Conservation (phyloP, 2,888 invertebrate species). For the Pycnomerus fuliginosus region DNA sequence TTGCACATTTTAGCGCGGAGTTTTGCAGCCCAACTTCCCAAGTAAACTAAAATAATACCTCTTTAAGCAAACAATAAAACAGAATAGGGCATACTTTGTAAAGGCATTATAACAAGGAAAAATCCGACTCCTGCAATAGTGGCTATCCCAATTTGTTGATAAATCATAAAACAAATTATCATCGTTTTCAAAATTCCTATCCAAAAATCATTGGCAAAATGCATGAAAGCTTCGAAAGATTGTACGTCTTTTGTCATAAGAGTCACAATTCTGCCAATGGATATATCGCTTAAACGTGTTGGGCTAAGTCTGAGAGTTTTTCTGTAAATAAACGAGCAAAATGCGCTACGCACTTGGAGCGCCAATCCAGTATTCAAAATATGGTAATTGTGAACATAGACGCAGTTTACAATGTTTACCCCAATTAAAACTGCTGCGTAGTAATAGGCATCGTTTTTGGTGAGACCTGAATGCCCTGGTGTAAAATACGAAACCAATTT, state of each 20-base stretch:
- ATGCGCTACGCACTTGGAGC: slow-evolving; percentile 76
- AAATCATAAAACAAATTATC: slow-evolving; percentile 15
- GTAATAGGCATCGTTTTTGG: slow-evolving; percentile 60
- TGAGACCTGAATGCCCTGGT: slow-evolving; percentile 28
- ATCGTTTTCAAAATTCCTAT: slow-evolving; percentile 78
- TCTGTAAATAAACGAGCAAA: slow-evolving; percentile 78
- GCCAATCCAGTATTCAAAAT: slow-evolving; percentile 78
- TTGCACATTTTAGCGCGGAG: slow-evolving; percentile 39
- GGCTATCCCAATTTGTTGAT: slow-evolving; percentile 15
- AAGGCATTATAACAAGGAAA: slow-evolving; percentile 14
- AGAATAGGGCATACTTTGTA: slow-evolving; percentile 18
- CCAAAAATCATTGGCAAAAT: slow-evolving; percentile 88
- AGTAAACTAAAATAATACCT: no score
- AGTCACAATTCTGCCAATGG: slow-evolving; percentile 73
- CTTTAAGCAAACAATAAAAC: no score
- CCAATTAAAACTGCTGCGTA: slow-evolving; percentile 71
- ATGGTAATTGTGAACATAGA: slow-evolving; percentile 75
- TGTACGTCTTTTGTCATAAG: slow-evolving; percentile 89
- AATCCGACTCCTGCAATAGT: slow-evolving; percentile 17
- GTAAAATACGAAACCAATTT: slow-evolving; percentile 33
- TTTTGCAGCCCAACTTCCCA: slow-evolving; percentile 7
- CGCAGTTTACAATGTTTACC: slow-evolving; percentile 68
- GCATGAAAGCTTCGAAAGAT: slow-evolving; percentile 81
- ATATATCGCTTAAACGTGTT: slow-evolving; percentile 67
- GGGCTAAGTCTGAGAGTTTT: slow-evolving; percentile 54